Conservation (phyloP, 2,888 invertebrate genomes). For the Apoderus coryli region DNA sequence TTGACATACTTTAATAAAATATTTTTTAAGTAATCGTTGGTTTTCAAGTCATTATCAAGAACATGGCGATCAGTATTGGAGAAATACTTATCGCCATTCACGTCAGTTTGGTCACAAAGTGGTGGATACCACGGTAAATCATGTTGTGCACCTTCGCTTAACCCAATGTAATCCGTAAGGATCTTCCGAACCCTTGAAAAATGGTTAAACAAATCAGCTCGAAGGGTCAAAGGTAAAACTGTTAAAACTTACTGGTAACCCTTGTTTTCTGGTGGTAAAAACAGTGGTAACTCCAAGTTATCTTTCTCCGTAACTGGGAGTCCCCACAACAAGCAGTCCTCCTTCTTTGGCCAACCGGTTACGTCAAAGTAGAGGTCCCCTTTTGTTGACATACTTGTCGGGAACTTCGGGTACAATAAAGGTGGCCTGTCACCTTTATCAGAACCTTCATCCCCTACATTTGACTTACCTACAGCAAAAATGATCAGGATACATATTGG, state of each 20-base stretch:
- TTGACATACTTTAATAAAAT: slow-evolving; percentile 30
- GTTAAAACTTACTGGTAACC: slow-evolving; percentile 59
- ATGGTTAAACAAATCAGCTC: too few relatives aligned
- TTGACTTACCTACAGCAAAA: not conserved
- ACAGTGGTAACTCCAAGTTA: slow-evolving; percentile 47
- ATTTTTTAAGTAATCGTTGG: slow-evolving; percentile 22
- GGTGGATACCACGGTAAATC: slow-evolving; percentile 69
- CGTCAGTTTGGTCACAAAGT: slow-evolving; percentile 37
- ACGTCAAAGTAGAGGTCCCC: slow-evolving; percentile 39
- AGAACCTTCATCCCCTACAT: too few relatives aligned
- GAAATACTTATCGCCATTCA: slow-evolving; percentile 27
- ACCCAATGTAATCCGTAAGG: slow-evolving; percentile 46
- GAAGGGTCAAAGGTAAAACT: too few relatives aligned
- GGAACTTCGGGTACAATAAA: slow-evolving; percentile 31
- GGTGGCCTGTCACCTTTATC: slow-evolving; percentile 18
- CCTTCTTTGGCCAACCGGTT: slow-evolving; percentile 39
- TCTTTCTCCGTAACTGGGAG: slow-evolving; percentile 33
- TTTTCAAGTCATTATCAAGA: slow-evolving; percentile 23
- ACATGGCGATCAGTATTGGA: slow-evolving; percentile 25
- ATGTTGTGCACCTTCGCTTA: slow-evolving; percentile 45
- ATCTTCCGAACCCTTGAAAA: slow-evolving; percentile 35
- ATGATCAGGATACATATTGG: slow-evolving; percentile 22
- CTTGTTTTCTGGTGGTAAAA: slow-evolving; percentile 64
- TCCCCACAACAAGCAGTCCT: slow-evolving; percentile 35
- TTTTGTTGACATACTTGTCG: slow-evolving; percentile 35